Evolutionary conservation across 1,140 invertebrate genomes (phyloP), one percentile per base, ranked within the genome.

Genomic region (Drosophila triauraria): DNA sequence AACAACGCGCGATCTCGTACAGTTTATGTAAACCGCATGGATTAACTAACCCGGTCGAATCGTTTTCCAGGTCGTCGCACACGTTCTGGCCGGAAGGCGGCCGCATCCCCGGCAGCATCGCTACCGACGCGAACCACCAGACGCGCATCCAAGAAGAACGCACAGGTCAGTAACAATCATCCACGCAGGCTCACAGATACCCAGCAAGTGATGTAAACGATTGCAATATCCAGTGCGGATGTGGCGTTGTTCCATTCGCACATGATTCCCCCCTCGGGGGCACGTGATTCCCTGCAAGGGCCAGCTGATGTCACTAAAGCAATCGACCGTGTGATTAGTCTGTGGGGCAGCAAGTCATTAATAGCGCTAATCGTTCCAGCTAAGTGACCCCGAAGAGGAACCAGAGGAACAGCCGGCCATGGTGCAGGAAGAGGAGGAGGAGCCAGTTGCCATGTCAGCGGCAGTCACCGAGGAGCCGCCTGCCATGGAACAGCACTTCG

Each of bases 231-330:
- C 35, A 75, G 60, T 91, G 80, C 61, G 75, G 63, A 80, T 93
- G 92, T 81, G 92, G 87, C 90, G 91, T 86, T 81, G 92, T 91
- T 93, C 92, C 91, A 82, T 82, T 71, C 71, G 80, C 63, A 88
- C 56, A 84, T 92, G 92, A 93, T 82, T 27, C 64, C 32, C 32
- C 68, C n/a, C 40, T 42, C n/a, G 25, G 20, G 63, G 50, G 64
- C 59, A 57, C 32, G 56, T 91, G 91, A 92, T 92, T 91, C 57
- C 77, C 54, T 83, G 92, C 92, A 93, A 93, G 92, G 92, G 92
- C 92, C 92, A 93, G 84, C 92, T 93, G 92, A 93, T 70, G 48
- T 72, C 62, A 25, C 60, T 42, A n/a, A 1, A 27, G 20, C 59
- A 9, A 13, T 10, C 40, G 15, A 32, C 13, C 30, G 23, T 12